Percentiles rank a stretch among this genome's conserved stretches.
phyloP scores from a whole-genome alignment of 2,113 vertebrate species.

The Syngnathus scovelli region DNA sequence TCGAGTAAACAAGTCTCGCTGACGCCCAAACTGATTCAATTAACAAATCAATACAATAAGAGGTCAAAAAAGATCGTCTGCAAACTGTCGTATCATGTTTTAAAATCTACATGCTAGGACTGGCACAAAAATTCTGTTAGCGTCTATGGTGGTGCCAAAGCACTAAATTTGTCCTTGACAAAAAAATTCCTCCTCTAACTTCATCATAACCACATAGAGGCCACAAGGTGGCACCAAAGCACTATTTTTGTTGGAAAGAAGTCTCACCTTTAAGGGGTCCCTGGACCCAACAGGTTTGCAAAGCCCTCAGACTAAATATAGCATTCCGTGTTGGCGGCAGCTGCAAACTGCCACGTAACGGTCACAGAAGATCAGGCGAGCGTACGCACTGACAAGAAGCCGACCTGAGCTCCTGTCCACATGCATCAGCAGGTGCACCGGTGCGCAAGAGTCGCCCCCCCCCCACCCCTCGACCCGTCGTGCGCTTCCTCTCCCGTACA shows the following conservation, averaged over 20 bases:
- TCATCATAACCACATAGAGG: too few relatives aligned
- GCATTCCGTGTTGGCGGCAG: conserved; percentile 37
- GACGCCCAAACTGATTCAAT: background rate
- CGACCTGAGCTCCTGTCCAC: conserved; percentile 69
- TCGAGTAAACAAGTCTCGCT: background rate
- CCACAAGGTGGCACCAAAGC: too few relatives aligned
- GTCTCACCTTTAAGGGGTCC: background rate
- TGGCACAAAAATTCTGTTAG: too few relatives aligned
- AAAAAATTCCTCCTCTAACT: too few relatives aligned
- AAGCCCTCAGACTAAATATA: background rate
- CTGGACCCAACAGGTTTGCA: background rate
- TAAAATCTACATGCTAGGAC: too few relatives aligned
- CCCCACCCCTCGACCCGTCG: conserved; percentile 46
- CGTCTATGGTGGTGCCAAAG: too few relatives aligned
- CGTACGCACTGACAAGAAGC: conserved; percentile 62
- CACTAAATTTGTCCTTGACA: too few relatives aligned
- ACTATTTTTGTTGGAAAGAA: too few relatives aligned
- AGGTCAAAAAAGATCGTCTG: too few relatives aligned
- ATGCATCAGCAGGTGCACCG: conserved; percentile 59
- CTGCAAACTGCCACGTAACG: conserved; percentile 61
- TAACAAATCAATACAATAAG: too few relatives aligned
- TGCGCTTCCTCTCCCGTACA: conserved; percentile 25
- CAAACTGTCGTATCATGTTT: too few relatives aligned
- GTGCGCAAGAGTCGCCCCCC: conserved; percentile 57
- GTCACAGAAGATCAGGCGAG: conserved; percentile 58